Percentiles rank a stretch among this genome's conserved stretches.
Conservation (phyloP, 2,113 vertebrate species). For the Irena cyanogastra region DNA sequence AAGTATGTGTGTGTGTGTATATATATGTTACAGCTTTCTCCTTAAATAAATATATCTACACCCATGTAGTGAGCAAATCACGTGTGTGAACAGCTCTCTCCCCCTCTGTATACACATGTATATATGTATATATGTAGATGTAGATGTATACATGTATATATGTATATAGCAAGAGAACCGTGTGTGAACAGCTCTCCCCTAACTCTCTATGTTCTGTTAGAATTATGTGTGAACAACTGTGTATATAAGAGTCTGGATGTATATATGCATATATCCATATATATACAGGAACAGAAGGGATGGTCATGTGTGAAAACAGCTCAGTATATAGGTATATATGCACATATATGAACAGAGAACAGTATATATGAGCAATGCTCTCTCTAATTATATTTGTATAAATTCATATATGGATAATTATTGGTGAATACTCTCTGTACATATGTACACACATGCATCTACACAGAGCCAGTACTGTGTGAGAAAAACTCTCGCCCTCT, state of each 20-base stretch:
- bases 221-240: neutral
- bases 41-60: neutral
- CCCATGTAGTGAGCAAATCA: neutral
- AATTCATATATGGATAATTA: neutral
- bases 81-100: neutral
- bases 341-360: neutral
- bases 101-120: neutral
- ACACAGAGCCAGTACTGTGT: neutral
- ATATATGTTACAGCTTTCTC: no score
- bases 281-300: neutral
- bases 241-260: neutral
- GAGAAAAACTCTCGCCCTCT: neutral
- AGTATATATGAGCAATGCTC: neutral
- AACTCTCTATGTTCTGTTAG: neutral
- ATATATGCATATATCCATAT: no score
- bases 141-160: neutral
- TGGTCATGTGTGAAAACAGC: neutral
- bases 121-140: no score
- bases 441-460: no score
- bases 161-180: neutral
- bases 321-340: neutral
- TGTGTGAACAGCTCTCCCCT: neutral
- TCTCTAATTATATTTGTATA: neutral
- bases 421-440: neutral
- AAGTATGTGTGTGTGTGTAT: neutral